These are phyloP conservation scores for Stomatorhinus ivindoensis DNA, from an alignment of 2,113 vertebrate species.

Conservation along the genomic window DNA sequence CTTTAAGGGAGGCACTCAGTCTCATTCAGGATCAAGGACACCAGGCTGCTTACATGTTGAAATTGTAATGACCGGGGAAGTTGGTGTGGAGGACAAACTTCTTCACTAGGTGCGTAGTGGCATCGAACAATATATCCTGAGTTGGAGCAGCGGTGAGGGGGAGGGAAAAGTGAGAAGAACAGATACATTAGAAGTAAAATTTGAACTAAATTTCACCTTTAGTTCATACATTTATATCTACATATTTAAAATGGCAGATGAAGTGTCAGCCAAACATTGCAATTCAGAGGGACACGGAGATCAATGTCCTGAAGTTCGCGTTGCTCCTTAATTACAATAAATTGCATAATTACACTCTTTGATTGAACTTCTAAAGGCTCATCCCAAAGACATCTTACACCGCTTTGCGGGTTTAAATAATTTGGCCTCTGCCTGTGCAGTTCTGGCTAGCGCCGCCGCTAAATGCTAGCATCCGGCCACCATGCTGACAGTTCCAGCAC, in stretches of 20 bases:
- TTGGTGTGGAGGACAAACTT: slow-evolving; percentile 98
- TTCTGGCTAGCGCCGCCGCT: neutral
- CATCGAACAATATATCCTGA: slow-evolving; percentile 96
- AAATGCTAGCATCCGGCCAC: neutral
- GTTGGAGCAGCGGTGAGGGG: neutral
- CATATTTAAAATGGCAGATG: neutral
- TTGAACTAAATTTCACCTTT: neutral
- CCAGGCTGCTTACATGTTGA: slow-evolving; percentile 79
- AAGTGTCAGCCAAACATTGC: neutral
- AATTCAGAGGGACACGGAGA: too few species aligned
- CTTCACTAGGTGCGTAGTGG: slow-evolving; percentile 92
- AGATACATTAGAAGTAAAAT: neutral
- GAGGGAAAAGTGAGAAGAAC: neutral
- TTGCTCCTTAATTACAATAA: slow-evolving; percentile 3
- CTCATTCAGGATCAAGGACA: neutral
- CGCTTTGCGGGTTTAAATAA: neutral
- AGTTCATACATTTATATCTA: neutral
- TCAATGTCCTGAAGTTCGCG: neutral
- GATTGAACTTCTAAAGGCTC: neutral
- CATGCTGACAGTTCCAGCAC: neutral
- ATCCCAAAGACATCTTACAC: neutral
- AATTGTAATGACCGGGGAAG: slow-evolving; percentile 98
- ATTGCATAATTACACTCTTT: neutral
- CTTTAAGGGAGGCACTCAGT: neutral
- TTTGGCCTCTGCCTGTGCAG: neutral